Conservation (phyloP, 2,797 vertebrate genomes). For the Gouania willdenowi region DNA sequence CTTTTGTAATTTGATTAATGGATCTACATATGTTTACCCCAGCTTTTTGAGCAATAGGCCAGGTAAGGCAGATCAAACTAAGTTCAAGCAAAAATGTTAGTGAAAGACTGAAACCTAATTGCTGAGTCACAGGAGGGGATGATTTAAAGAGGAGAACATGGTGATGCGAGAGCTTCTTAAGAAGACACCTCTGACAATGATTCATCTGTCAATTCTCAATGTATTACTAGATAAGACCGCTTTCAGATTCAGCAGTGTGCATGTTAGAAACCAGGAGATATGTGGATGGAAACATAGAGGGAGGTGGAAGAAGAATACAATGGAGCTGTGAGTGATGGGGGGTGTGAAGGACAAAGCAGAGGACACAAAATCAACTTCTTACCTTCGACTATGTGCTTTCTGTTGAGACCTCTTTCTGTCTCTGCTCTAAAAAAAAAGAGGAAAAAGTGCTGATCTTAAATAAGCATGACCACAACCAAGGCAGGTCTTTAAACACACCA, state of each 20-base stretch:
- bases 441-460: too few relatives aligned
- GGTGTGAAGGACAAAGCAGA: constrained; percentile 46
- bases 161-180: background rate
- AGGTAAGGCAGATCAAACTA: background rate
- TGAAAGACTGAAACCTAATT: too few relatives aligned
- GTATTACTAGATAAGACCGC: background rate
- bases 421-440: constrained; percentile 83
- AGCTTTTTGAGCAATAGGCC: too few relatives aligned
- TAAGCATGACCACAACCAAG: too few relatives aligned
- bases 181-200: constrained; percentile 12
- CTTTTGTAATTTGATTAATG: too few relatives aligned
- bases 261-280: constrained; percentile 13
- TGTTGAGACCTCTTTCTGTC: constrained; percentile 93
- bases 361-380: constrained; percentile 34
- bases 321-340: constrained; percentile 16
- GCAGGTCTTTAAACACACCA: constrained; percentile 12
- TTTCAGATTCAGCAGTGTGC: constrained; percentile 15
- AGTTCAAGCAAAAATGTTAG: constrained; percentile 4
- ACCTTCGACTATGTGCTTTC: constrained; percentile 99
- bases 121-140: background rate
- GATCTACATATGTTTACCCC: too few relatives aligned
- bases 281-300: constrained; percentile 2
- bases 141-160: background rate
- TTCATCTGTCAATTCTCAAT: constrained; percentile 3
- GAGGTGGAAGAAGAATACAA: constrained; percentile 28